These are phyloP conservation scores for Eupithecia pulchellata DNA, from an alignment of 2,888 invertebrate species.

Conservation along the genomic window DNA sequence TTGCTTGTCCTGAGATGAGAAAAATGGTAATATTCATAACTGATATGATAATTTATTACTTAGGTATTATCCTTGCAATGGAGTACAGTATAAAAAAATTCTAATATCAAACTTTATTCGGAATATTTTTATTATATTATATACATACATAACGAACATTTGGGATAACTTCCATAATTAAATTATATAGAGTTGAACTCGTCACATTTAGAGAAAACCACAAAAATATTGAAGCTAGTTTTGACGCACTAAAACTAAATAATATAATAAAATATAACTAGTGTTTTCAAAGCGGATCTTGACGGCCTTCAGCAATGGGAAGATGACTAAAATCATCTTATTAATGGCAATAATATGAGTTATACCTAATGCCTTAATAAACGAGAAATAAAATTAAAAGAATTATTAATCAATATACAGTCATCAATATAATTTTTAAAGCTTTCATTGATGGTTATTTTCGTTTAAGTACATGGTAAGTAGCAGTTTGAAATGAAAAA, in stretches of 20 bases:
- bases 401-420: too few relatives aligned
- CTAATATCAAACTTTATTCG: not conserved
- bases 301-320: conserved; percentile 1
- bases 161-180: too few relatives aligned
- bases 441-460: too few relatives aligned
- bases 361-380: not conserved
- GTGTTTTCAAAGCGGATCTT: conserved; percentile 5
- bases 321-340: not conserved
- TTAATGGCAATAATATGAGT: not conserved
- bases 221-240: not conserved
- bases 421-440: too few relatives aligned
- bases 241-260: not conserved
- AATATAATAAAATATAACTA: not conserved
- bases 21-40: too few relatives aligned
- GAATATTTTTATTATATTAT: too few relatives aligned
- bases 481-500: too few relatives aligned
- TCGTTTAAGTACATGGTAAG: too few relatives aligned
- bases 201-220: not conserved
- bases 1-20: too few relatives aligned
- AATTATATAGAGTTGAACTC: not conserved
- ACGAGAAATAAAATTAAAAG: not conserved
- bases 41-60: too few relatives aligned
- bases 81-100: not conserved
- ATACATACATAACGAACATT: too few relatives aligned
- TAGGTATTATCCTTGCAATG: too few relatives aligned